Evolutionary conservation across 1,140 invertebrate genomes (phyloP).

Genomic region (Caerostris extrusa): DNA sequence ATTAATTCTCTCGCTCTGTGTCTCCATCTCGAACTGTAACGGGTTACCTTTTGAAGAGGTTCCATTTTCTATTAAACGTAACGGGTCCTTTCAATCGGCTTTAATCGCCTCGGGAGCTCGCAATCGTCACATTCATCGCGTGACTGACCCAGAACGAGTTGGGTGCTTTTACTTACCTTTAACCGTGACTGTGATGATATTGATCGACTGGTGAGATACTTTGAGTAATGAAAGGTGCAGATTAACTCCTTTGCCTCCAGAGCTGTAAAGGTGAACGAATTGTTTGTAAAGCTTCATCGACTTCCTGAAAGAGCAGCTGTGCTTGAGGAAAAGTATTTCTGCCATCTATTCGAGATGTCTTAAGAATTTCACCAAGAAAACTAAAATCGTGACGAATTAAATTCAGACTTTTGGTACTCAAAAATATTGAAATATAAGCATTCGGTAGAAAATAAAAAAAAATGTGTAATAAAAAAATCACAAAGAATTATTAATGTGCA

Average conservation of each 20-base stretch:
- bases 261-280: background rate
- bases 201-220: slow-evolving; percentile 6
- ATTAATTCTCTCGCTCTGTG: slow-evolving; percentile 12
- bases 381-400: no score
- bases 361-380: no score
- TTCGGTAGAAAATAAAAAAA: no score
- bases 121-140: slow-evolving; percentile 38
- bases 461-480: no score
- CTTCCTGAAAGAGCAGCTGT: no score
- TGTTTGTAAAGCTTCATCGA: slow-evolving; percentile 25
- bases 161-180: background rate
- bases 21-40: no score
- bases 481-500: no score
- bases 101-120: background rate
- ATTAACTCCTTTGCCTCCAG: background rate
- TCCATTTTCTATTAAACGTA: slow-evolving; percentile 25
- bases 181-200: background rate
- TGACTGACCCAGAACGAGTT: background rate
- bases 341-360: no score
- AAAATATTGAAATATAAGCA: no score
- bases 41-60: slow-evolving; percentile 8
- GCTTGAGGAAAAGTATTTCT: no score
- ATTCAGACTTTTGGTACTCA: no score
- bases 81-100: slow-evolving; percentile 16
- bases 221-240: slow-evolving; percentile 14